A percentile compares a stretch with the other conserved stretches of the same genome.
phyloP scores from a whole-genome alignment of 2,797 vertebrate species.

The Pogonophryne albipinna region DNA sequence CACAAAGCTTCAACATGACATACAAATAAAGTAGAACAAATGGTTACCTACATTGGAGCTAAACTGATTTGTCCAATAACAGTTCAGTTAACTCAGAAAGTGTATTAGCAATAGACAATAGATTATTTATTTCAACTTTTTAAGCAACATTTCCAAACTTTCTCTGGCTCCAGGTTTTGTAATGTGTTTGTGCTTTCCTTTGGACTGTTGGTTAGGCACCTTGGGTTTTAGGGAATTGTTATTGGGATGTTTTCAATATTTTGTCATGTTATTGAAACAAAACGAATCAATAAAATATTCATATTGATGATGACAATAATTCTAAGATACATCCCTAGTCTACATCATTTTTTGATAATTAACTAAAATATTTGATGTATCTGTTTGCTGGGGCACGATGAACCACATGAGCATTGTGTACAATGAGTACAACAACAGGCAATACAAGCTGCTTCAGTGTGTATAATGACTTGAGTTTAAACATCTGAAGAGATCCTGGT shows the following conservation, averaged over 20 bases:
- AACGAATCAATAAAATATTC: neutral
- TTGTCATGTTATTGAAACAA: slow-evolving; percentile 8
- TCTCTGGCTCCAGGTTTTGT: neutral
- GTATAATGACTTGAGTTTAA: slow-evolving; percentile 9
- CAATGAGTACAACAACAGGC: neutral
- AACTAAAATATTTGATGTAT: neutral
- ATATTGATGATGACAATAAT: neutral
- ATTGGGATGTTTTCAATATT: neutral
- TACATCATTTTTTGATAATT: neutral
- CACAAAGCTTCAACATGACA: neutral
- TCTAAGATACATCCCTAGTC: neutral
- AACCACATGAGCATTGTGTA: slow-evolving; percentile 7
- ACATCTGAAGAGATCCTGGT: slow-evolving; percentile 17
- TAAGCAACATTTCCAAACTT: neutral
- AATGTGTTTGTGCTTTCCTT: neutral
- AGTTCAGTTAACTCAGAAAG: neutral
- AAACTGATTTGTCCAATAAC: neutral
- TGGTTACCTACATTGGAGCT: neutral
- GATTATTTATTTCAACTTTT: neutral
- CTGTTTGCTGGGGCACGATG: neutral
- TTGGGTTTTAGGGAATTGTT: neutral
- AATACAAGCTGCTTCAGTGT: slow-evolving; percentile 7
- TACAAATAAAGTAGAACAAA: neutral
- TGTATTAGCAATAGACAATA: neutral
- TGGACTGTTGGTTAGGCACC: neutral